Base-by-base conservation (phyloP, 2,888 invertebrate genomes). In the Catonia carolina region DNA sequence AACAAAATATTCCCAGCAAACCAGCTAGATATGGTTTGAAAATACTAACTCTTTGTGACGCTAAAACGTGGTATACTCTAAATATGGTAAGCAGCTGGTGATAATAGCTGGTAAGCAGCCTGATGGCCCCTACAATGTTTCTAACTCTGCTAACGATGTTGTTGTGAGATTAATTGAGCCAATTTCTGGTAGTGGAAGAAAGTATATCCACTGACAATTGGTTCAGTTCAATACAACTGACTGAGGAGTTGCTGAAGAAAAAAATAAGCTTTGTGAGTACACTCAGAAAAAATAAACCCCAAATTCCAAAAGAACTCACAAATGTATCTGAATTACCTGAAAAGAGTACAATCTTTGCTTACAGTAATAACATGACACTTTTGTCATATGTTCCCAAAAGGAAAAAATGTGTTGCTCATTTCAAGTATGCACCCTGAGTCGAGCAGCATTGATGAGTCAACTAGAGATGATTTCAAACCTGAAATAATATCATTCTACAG, bases 91-190 rank as follows among this genome's bases (percentile, higher is more conserved):
- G n/a, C n/a, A n/a, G n/a, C n/a, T 14, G 20, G 45, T n/a, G 17
- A 22, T 45, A 45, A n/a, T n/a, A n/a, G 18, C 45, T 45, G 45
- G 45, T 45, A 45, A 45, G 45, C 45, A 45, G 45, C 45, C 45
- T 45, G 20, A 45, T 45, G 20, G 20, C 4, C 45, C 45, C 20
- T 45, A 20, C 45, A 45, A 45, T 4, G 3, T 20, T 45, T 45
- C 45, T 14, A 45, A 15, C 10, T 45, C 45, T 45, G n/a, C 41
- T 14, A 41, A 20, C 17, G 14, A 41, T 41, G 37, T 5, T 37
- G 41, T 41, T 41, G 12, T 45, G 14, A 18, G 6, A 45, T 18
- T 18, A 7, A 15, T 45, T 18, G 20, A 20, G 20, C 45, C 20
- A n/a, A 45, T 45, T 45, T 15, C 17, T 45, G 45, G 45, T 22